A percentile compares a stretch with the other conserved stretches of the same genome.
Evolutionary conservation across 2,888 invertebrate species (phyloP).

Genomic region (Oligia fasciuncula): DNA sequence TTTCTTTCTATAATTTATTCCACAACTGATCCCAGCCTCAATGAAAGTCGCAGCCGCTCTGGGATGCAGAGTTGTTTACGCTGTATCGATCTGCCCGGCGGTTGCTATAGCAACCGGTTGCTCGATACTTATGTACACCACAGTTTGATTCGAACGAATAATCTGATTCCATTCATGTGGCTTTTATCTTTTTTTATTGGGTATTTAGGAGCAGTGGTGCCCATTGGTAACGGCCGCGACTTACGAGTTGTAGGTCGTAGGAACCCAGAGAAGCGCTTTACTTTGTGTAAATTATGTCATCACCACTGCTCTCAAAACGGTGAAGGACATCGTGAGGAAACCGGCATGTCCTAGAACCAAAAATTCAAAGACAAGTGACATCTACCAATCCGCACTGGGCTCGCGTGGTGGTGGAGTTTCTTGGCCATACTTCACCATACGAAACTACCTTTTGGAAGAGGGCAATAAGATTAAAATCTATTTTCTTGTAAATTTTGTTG

Average conservation of each 20-base stretch:
- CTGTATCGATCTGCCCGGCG: slow-evolving; percentile 50
- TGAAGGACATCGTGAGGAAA: background rate
- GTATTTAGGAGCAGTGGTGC: too few relatives aligned
- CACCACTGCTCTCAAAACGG: background rate
- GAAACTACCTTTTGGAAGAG: background rate
- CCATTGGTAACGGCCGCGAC: background rate
- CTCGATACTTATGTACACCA: slow-evolving; percentile 36
- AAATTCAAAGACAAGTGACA: background rate
- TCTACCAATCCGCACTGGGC: background rate
- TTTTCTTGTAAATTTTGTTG: background rate
- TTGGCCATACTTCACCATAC: background rate
- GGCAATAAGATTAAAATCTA: background rate
- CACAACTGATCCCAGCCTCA: slow-evolving; percentile 33
- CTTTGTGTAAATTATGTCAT: background rate
- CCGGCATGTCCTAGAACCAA: background rate
- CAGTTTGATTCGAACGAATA: slow-evolving; percentile 43
- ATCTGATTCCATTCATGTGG: slow-evolving; percentile 33
- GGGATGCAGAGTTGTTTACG: slow-evolving; percentile 58
- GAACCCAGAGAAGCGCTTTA: background rate
- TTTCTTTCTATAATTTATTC: slow-evolving; percentile 35
- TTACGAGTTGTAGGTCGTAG: background rate
- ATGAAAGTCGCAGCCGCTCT: slow-evolving; percentile 29
- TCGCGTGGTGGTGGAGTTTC: background rate
- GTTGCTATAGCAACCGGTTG: slow-evolving; percentile 52
- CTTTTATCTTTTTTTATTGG: slow-evolving; percentile 18